Percentiles rank a stretch among this genome's conserved stretches.
Conservation (phyloP, 2,113 vertebrate species). For the Ibidorhyncha struthersii region DNA sequence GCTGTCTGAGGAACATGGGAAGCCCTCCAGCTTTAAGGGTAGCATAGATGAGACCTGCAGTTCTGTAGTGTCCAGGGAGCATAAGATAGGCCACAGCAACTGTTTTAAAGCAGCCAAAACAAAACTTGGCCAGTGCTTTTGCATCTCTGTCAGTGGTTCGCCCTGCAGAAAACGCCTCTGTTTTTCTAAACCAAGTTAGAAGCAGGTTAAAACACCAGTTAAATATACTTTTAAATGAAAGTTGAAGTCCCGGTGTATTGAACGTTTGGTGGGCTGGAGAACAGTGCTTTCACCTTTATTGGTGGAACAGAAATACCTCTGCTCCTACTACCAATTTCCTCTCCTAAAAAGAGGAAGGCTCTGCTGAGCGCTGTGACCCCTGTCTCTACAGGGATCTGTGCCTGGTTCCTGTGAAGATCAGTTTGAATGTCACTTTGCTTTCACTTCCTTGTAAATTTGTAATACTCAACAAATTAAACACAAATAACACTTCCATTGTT, state of each 20-base stretch:
- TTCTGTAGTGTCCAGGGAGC: neutral
- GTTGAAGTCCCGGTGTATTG: neutral
- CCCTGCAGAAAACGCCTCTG: neutral
- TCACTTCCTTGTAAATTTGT: neutral
- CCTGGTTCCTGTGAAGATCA: neutral
- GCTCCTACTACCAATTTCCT: neutral
- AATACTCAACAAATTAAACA: neutral
- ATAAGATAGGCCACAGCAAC: neutral
- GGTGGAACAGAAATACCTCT: neutral
- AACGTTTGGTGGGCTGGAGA: neutral
- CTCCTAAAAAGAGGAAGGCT: neutral
- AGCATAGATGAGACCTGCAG: rapidly evolving
- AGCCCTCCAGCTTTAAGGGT: neutral
- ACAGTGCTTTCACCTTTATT: rapidly evolving
- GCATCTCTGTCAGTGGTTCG: neutral
- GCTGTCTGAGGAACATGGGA: neutral
- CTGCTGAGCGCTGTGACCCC: neutral
- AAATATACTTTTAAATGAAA: neutral
- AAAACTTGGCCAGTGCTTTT: neutral
- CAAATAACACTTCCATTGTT: slow-evolving; percentile 16
- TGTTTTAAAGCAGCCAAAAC: neutral
- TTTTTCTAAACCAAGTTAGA: neutral
- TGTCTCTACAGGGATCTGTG: neutral
- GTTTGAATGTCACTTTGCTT: neutral
- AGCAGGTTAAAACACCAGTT: neutral